Conservation (phyloP, 2,113 vertebrate genomes). For the Podiceps cristatus region DNA sequence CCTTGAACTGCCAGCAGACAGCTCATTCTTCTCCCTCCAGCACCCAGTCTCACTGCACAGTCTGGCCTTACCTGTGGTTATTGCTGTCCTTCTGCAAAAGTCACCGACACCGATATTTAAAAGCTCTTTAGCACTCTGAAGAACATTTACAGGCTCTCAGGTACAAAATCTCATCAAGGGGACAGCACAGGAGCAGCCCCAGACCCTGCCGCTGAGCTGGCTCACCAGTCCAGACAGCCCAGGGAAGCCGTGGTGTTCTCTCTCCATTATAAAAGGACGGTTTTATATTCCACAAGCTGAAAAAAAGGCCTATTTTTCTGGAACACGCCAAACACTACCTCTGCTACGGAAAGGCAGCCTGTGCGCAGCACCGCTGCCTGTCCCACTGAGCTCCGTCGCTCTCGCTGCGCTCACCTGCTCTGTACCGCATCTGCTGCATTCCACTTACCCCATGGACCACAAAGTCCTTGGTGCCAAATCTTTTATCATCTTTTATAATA, state of each 20-base stretch:
- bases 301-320: not conserved
- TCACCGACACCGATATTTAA: rapidly evolving
- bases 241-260: not conserved
- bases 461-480: not conserved
- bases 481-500: rapidly evolving
- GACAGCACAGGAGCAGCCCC: not conserved
- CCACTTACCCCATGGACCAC: not conserved
- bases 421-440: not conserved
- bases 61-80: not conserved
- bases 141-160: not conserved
- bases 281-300: not conserved
- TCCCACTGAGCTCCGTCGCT: rapidly evolving
- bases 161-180: rapidly evolving
- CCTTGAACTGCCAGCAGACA: not conserved
- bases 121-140: not conserved
- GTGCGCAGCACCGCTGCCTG: not conserved
- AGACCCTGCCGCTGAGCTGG: rapidly evolving
- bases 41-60: too few relatives aligned
- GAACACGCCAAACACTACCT: rapidly evolving
- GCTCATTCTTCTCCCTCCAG: not conserved
- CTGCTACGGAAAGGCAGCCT: not conserved
- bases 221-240: not conserved
- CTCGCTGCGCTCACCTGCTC: not conserved
- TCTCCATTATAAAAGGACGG: rapidly evolving
- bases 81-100: not conserved